Base-by-base conservation (phyloP, 2,113 vertebrate genomes). In the Zosterops hypoxanthus region DNA sequence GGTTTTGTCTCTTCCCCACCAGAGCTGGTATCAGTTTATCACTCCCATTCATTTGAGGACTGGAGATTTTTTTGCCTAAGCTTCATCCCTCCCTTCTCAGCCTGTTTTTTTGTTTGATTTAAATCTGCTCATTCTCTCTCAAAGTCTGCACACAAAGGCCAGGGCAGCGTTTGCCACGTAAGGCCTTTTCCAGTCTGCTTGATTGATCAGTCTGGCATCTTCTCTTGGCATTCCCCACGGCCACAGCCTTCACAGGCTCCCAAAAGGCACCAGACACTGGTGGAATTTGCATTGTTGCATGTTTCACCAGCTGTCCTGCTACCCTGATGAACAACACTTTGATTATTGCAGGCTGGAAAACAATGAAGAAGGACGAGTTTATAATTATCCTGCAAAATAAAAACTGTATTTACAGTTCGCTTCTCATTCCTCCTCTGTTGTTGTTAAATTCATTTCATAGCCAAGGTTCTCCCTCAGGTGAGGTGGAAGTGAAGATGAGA, bases 131-230 rank as follows among this genome's bases (percentile, higher is more conserved):
- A 92, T 91, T 92, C 77, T 95, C 90, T 94, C 39, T 68, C 77
- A 70, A 88, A 87, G 72, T 86, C 86, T 91, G 77, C 82, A 69
- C 64, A 94, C 93, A 91, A 93, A 97, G 89, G 79, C 15, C 71
- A 50, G 63, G 8, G 72, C 80, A 59, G 63, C 14, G 81, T 95
- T 79, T 61, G 53, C 69, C 82, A 91, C 34, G 1, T 77, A 85
- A 97, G 89, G 91, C 78, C 82, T 64, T 95, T 91, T 91, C 91
- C 94, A 97, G 87, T 83, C 89, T 91, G 75, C 92, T 91, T 95
- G 94, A 94, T 72, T 94, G 90, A 93, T 97, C 90, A 87, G 90
- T 92, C 91, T 89, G 86, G 94, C 70, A 86, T 84, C 85, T 89
- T 95, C 92, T 82, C 57, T 69, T 86, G 92, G 90, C 92, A 66